Conservation (phyloP, 35 echinoderm and acorn worm genomes). For the Heliocidaris erythrogramma region DNA sequence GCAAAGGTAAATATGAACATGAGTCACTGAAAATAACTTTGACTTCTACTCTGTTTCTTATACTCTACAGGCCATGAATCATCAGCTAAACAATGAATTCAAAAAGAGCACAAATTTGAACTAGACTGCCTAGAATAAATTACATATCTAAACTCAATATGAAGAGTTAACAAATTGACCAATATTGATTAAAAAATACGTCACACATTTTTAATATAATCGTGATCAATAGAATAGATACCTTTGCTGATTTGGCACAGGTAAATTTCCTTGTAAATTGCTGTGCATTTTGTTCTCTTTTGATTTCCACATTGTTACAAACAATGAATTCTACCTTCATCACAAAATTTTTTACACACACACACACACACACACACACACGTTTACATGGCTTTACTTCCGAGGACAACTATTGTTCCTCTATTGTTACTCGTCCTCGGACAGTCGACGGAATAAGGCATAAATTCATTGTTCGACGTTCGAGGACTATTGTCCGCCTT, state of each 20-base stretch:
- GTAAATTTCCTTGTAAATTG: neutral
- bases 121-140: neutral
- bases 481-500: too few species aligned
- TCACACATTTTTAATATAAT: too few species aligned
- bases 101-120: neutral
- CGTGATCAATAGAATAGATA: neutral
- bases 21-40: conserved; percentile 4
- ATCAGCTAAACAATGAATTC: neutral
- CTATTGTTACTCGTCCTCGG: too few species aligned
- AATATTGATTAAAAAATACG: neutral
- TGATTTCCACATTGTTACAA: too few species aligned
- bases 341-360: too few species aligned
- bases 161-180: neutral
- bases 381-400: too few species aligned
- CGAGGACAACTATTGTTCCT: too few species aligned
- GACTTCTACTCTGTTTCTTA: neutral
- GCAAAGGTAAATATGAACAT: neutral
- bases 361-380: too few species aligned
- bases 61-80: neutral
- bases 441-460: too few species aligned
- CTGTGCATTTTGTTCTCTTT: too few species aligned
- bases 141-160: neutral
- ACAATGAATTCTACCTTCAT: too few species aligned
- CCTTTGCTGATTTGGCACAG: neutral
- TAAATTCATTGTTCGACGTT: too few species aligned